Evolutionary conservation across 1,140 invertebrate species (phyloP).

Genomic region (Gerris buenoi): DNA sequence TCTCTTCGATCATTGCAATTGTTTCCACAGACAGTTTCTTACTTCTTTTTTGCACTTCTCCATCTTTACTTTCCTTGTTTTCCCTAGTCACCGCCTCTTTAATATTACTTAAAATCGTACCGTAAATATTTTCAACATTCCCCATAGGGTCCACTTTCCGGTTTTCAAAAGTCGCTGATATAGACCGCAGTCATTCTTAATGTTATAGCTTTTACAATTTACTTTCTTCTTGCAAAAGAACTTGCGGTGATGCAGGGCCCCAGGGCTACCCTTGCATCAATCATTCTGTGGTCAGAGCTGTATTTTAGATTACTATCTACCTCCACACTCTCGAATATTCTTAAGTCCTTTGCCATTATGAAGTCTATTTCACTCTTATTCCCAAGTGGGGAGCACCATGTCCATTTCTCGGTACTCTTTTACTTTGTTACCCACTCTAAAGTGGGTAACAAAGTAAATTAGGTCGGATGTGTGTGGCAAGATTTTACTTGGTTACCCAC

Average conservation of each 20-base stretch:
- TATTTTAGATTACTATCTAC: not conserved
- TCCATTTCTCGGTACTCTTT: not conserved
- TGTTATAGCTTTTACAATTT: too few relatives aligned
- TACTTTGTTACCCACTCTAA: too few relatives aligned
- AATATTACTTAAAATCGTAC: too few relatives aligned
- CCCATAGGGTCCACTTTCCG: not conserved
- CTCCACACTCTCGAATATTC: too few relatives aligned
- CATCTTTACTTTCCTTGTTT: too few relatives aligned
- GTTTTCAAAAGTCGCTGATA: not conserved
- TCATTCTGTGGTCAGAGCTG: not conserved
- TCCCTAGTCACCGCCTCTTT: too few relatives aligned
- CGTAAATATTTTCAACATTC: not conserved
- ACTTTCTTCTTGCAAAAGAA: not conserved
- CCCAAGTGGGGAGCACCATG: not conserved
- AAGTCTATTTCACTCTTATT: slow-evolving; percentile 1
- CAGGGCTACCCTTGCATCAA: not conserved
- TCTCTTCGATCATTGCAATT: not conserved
- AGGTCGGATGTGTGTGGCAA: too few relatives aligned
- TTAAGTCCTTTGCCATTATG: not conserved
- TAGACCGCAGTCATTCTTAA: not conserved
- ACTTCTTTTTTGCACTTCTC: not conserved
- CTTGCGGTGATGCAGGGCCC: not conserved
- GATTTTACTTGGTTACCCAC: too few relatives aligned
- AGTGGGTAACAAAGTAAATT: too few relatives aligned
- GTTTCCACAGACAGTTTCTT: not conserved